Percentiles rank a stretch among this genome's conserved stretches.
Evolutionary conservation across 2,888 invertebrate species (phyloP).

Genomic region (Steinernema carpocapsae): DNA sequence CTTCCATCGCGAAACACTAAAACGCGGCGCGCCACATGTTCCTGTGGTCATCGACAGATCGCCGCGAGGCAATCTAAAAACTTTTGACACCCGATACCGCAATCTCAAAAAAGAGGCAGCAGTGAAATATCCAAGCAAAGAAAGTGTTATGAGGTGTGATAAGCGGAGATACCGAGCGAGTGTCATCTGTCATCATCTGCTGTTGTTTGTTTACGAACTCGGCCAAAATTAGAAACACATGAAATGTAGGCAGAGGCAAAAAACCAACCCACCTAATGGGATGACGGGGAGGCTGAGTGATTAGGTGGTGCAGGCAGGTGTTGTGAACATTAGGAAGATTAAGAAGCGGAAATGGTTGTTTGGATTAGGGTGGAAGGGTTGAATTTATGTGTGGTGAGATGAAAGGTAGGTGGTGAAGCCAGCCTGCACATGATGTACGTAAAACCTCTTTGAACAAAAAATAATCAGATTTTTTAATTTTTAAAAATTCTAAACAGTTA

Average conservation of each 20-base stretch:
- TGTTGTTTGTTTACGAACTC: slow-evolving; percentile 31
- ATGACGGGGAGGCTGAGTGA: no score
- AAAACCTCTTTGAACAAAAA: no score
- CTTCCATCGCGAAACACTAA: background rate
- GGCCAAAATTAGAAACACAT: slow-evolving; percentile 26
- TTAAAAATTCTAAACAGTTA: no score
- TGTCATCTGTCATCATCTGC: slow-evolving; percentile 14
- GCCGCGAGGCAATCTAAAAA: background rate
- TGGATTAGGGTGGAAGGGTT: background rate
- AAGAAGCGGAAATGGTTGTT: background rate
- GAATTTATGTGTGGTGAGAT: slow-evolving; percentile 10
- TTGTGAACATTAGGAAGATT: slow-evolving; percentile 35
- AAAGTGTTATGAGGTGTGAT: background rate
- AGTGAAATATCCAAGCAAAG: background rate
- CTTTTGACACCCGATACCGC: background rate
- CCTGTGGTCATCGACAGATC: slow-evolving; percentile 1
- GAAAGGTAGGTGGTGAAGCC: background rate
- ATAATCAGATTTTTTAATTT: no score
- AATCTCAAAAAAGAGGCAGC: slow-evolving; percentile 2
- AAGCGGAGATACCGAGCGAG: slow-evolving; percentile 2
- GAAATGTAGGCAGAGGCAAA: background rate
- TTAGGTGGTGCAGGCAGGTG: background rate
- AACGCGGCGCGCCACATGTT: slow-evolving; percentile 20
- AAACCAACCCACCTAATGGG: background rate
- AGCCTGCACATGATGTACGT: background rate